Evolutionary conservation across 2,888 invertebrate genomes (phyloP).

Genomic region (Electrophaes corylata): DNA sequence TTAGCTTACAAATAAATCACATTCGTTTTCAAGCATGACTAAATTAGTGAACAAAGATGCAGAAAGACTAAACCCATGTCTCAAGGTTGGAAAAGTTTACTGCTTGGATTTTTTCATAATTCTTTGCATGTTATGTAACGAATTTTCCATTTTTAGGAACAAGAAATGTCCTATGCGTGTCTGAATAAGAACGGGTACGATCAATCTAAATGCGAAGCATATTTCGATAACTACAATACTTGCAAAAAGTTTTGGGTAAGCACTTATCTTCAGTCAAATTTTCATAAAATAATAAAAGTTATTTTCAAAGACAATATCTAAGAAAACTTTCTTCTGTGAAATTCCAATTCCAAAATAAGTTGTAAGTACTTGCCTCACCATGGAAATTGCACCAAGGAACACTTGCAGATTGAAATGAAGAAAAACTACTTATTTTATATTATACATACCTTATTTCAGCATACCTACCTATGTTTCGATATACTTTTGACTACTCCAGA

Average conservation of each 20-base stretch:
- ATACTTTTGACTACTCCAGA: too few relatives aligned
- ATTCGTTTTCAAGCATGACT: conserved; percentile 48
- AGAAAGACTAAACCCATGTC: conserved; percentile 69
- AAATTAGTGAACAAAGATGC: conserved; percentile 64
- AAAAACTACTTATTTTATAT: too few relatives aligned
- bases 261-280: neutral
- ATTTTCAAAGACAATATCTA: too few relatives aligned
- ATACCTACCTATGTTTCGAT: too few relatives aligned
- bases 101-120: neutral
- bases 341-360: too few relatives aligned
- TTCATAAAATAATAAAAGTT: too few relatives aligned
- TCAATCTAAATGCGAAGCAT: conserved; percentile 85
- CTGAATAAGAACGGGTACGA: conserved; percentile 88
- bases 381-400: too few relatives aligned
- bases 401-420: too few relatives aligned
- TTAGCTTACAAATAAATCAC: too few relatives aligned
- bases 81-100: conserved; percentile 54
- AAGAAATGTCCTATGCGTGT: conserved; percentile 88
- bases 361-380: too few relatives aligned
- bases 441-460: too few relatives aligned
- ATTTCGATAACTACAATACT: conserved; percentile 90
- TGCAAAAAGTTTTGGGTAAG: conserved; percentile 94
- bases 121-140: conserved; percentile 38
- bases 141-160: conserved; percentile 85
- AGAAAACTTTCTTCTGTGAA: too few relatives aligned